Evolutionary conservation across 2,888 invertebrate genomes (phyloP).

Genomic region (Leistus spinibarbis): DNA sequence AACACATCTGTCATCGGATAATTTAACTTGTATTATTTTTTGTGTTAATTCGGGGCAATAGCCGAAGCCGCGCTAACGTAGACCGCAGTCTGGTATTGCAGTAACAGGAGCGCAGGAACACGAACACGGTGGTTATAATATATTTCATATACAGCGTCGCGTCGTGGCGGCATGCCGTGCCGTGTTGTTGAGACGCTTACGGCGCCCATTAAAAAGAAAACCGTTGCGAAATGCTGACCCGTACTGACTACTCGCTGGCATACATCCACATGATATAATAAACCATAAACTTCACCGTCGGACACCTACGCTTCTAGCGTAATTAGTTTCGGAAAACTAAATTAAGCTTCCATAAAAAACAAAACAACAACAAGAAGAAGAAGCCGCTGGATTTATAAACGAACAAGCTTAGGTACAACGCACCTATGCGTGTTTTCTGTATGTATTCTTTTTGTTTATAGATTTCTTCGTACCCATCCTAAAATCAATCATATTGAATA

Average conservation of each 20-base stretch:
- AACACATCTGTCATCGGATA: neutral
- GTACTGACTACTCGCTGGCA: slow-evolving; percentile 17
- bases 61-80: neutral
- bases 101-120: neutral
- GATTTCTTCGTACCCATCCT: too few species aligned
- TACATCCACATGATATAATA: slow-evolving; percentile 25
- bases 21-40: neutral
- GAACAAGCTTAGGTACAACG: neutral
- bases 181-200: neutral
- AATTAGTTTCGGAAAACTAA: slow-evolving; percentile 23
- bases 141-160: neutral
- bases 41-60: neutral
- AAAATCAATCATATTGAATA: too few species aligned
- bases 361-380: neutral
- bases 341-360: slow-evolving; percentile 4
- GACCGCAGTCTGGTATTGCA: neutral
- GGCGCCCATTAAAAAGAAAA: slow-evolving; percentile 1
- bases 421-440: too few species aligned
- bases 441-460: too few species aligned
- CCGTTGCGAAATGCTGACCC: slow-evolving; percentile 20
- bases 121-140: neutral
- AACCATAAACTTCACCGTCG: slow-evolving; percentile 13
- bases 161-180: neutral
- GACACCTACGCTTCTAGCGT: slow-evolving; percentile 13
- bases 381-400: neutral